These are phyloP conservation scores for Troides aeacus DNA, from an alignment of 2,888 invertebrate genomes.

Conservation along the genomic window DNA sequence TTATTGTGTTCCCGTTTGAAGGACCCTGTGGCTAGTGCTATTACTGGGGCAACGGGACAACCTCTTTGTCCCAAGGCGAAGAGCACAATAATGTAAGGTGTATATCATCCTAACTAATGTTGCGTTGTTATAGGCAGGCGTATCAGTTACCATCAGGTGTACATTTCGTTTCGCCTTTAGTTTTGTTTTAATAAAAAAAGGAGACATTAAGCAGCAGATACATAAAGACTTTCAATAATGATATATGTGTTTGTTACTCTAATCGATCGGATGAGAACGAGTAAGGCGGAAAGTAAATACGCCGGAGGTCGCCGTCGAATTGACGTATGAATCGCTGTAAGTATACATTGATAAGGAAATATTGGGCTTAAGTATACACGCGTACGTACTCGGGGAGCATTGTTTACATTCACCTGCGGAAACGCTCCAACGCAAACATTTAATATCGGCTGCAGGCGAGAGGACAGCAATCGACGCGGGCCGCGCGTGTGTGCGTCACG, in stretches of 20 bases:
- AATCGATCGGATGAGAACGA: slow-evolving; percentile 7
- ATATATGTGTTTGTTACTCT: neutral
- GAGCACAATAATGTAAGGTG: too few species aligned
- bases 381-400: slow-evolving; percentile 37
- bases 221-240: too few species aligned
- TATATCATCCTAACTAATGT: too few species aligned
- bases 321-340: slow-evolving; percentile 35
- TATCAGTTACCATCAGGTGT: too few species aligned
- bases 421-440: slow-evolving; percentile 63
- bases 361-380: slow-evolving; percentile 50
- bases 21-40: too few species aligned
- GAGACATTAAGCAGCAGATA: too few species aligned
- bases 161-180: too few species aligned
- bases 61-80: too few species aligned
- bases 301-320: slow-evolving; percentile 5
- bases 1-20: too few species aligned
- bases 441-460: slow-evolving; percentile 61
- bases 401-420: slow-evolving; percentile 58
- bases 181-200: too few species aligned
- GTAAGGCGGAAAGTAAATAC: slow-evolving; percentile 6
- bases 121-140: too few species aligned
- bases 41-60: too few species aligned
- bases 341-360: slow-evolving; percentile 51
- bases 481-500: slow-evolving; percentile 19
- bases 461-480: slow-evolving; percentile 31